Evolutionary conservation across 2,113 vertebrate species (phyloP).

Genomic region (Carassius gibelio): DNA sequence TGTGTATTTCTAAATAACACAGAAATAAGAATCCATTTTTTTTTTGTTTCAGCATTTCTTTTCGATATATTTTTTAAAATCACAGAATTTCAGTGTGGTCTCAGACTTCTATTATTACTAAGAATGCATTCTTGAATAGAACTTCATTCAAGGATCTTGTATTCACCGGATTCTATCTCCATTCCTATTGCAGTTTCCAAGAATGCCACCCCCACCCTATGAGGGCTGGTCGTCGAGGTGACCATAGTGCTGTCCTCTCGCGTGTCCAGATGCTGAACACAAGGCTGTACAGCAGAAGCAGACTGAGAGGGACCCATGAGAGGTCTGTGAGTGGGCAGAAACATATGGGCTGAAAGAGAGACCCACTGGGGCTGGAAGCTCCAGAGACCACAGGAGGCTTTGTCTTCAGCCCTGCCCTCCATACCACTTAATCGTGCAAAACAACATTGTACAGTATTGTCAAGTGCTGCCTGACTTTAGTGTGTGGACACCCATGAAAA

Average conservation of each 20-base stretch:
- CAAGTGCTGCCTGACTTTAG: slow-evolving; percentile 74
- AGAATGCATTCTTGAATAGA: slow-evolving; percentile 55
- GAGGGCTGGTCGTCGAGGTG: slow-evolving; percentile 62
- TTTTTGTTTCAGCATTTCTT: too few relatives aligned
- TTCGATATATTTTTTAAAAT: background rate
- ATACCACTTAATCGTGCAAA: slow-evolving; percentile 77
- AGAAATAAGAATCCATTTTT: background rate
- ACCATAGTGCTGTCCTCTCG: slow-evolving; percentile 61
- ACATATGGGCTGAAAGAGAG: slow-evolving; percentile 80
- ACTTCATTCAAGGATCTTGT: slow-evolving; percentile 54
- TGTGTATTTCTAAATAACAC: background rate
- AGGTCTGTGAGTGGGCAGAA: slow-evolving; percentile 57
- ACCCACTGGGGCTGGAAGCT: slow-evolving; percentile 65
- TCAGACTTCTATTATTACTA: slow-evolving; percentile 9
- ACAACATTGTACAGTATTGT: slow-evolving; percentile 84
- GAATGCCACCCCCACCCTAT: slow-evolving; percentile 63
- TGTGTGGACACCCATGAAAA: slow-evolving; percentile 68
- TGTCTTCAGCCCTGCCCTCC: slow-evolving; percentile 70
- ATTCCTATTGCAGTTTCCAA: slow-evolving; percentile 63
- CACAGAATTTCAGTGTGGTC: background rate
- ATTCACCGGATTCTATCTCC: background rate
- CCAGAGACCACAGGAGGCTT: slow-evolving; percentile 59
- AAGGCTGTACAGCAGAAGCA: slow-evolving; percentile 63
- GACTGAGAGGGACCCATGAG: slow-evolving; percentile 72
- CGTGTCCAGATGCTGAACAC: slow-evolving; percentile 84